Evolutionary conservation across 2,888 invertebrate species (phyloP).

Genomic region (Synanthedon myopaeformis): DNA sequence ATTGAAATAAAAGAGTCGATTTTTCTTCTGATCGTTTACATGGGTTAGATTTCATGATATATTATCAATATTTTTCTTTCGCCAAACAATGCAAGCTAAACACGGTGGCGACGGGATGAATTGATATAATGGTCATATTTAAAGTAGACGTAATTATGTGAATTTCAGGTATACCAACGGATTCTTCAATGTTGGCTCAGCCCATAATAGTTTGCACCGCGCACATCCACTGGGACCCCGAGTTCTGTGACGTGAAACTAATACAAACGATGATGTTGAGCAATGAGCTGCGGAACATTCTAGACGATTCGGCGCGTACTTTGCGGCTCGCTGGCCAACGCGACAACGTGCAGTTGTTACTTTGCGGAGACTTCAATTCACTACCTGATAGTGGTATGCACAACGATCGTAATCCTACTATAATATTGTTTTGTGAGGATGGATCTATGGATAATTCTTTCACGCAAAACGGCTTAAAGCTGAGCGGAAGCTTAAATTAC

Average conservation of each 20-base stretch:
- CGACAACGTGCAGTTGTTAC: conserved; percentile 87
- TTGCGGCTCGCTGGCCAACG: conserved; percentile 79
- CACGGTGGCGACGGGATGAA: not conserved
- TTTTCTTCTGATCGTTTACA: too few relatives aligned
- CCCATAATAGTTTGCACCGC: conserved; percentile 96
- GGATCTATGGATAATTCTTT: too few relatives aligned
- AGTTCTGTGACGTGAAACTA: conserved; percentile 98
- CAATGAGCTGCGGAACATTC: conserved; percentile 89
- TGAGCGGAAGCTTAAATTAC: too few relatives aligned
- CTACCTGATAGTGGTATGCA: conserved; percentile 91
- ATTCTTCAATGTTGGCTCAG: conserved; percentile 82
- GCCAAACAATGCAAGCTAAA: too few relatives aligned
- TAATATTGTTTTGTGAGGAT: too few relatives aligned
- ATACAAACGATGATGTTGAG: conserved; percentile 99
- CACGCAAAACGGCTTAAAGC: too few relatives aligned
- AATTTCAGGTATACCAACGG: conserved; percentile 75
- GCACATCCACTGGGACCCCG: conserved; percentile 99
- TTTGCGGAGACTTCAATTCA: conserved; percentile 99
- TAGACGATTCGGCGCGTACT: conserved; percentile 87
- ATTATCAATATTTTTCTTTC: too few relatives aligned
- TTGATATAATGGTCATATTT: not conserved
- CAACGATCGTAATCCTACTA: too few relatives aligned
- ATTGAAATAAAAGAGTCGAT: too few relatives aligned
- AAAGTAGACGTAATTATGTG: not conserved
- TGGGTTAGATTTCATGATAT: too few relatives aligned